Evolutionary conservation across 2,113 vertebrate species (phyloP).

Genomic region (Gorilla gorilla): DNA sequence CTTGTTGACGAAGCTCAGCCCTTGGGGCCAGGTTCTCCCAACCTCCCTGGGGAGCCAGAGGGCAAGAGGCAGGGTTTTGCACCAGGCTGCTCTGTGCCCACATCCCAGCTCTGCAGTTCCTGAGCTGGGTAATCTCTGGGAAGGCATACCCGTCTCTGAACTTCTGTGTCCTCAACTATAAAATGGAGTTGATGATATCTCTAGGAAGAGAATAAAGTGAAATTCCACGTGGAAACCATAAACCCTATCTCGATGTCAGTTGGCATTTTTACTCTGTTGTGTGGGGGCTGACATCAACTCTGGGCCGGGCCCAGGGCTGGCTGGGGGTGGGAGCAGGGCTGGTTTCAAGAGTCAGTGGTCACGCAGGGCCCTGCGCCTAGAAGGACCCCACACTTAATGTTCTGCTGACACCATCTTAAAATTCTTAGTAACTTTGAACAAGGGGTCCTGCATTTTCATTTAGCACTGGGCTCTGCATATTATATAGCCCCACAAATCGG

Average conservation of each 20-base stretch:
- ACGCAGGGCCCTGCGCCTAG: background rate
- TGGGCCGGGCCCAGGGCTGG: background rate
- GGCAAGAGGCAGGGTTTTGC: background rate
- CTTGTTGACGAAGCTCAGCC: conserved; percentile 56
- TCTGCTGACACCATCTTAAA: background rate
- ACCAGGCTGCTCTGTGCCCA: background rate
- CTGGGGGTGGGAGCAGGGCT: background rate
- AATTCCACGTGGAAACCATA: conserved; percentile 39
- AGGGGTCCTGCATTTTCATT: background rate
- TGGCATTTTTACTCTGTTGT: conserved; percentile 20
- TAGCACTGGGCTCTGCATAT: background rate
- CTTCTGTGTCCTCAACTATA: background rate
- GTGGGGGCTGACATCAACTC: background rate
- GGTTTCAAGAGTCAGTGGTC: background rate
- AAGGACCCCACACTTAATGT: background rate
- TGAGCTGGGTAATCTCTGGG: background rate
- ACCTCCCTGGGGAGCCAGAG: conserved; percentile 30
- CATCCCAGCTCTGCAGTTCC: background rate
- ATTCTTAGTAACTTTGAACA: conserved; percentile 30
- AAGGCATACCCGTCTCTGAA: background rate
- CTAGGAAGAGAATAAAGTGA: background rate
- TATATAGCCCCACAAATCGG: background rate
- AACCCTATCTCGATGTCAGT: background rate
- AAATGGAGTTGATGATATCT: background rate
- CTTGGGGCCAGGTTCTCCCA: conserved; percentile 21